Evolutionary conservation across 2,797 vertebrate genomes (phyloP), one percentile per base, ranked within the genome.

Genomic region (Perodicticus potto): DNA sequence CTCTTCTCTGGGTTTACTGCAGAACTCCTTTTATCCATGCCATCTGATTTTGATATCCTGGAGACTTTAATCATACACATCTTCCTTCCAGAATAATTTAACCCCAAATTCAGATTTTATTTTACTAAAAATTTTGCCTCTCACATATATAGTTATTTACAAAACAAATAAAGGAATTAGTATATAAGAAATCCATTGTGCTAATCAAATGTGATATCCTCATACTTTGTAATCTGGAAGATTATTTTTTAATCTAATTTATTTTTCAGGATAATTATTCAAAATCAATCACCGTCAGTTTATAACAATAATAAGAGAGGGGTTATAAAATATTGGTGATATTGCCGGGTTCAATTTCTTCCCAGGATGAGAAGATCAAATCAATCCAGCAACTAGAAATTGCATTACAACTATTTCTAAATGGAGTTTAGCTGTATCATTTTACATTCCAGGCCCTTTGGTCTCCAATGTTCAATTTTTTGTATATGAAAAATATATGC

Each of bases 271-370:
- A 98, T 98, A 98, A 99, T 99, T 98, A 98, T 97, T 98, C 93
- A 97, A 98, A 98, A 99, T 99, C 98, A 98, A 98, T 99, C 98
- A 99, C 97, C 98, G 98, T 99, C 98, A 93, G 97, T 98, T 99
- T 98, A 98, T 96, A 98, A 92, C 91, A 98, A 97, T 98, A 98
- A 99, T 98, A 98, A 98, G 97, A 98, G 97, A 98, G 87, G 77
- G 97, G 95, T 98, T 97, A 97, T 97, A 98, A 97, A 91, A 93
- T 97, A 97, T 93, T 98, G 97, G 97, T 98, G 98, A 97, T 96
- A 98, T 97, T 97, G 96, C 14, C 95, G 97, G 97, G 96, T 98
- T 98, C 97, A 98, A 98, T 98, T 98, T 98, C 98, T 98, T 96
- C 90, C 96, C 95, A 85, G 6, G 86, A 98, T 97, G 98, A 98